Evolutionary conservation across 2,888 invertebrate genomes (phyloP).

Genomic region (Anaspis maculata): DNA sequence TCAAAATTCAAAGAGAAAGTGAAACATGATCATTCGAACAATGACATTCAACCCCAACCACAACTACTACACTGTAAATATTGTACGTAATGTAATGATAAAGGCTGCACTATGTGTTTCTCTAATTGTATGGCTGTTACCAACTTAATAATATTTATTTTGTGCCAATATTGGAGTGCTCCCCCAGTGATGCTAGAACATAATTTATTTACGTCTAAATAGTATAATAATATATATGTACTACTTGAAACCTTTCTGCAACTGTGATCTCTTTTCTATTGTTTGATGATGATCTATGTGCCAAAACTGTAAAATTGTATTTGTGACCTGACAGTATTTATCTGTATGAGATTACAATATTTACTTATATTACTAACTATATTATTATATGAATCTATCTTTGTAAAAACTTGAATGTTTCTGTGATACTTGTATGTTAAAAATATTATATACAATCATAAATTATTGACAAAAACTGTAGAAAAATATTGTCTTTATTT

Average conservation of each 20-base stretch:
- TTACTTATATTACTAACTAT: conserved; percentile 2
- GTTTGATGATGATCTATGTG: conserved; percentile 16
- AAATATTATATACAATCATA: conserved; percentile 16
- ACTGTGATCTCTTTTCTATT: conserved; percentile 18
- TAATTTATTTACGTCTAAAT: too few relatives aligned
- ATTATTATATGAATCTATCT: conserved; percentile 13
- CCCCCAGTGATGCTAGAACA: too few relatives aligned
- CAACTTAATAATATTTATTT: too few relatives aligned
- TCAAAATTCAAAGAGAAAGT: too few relatives aligned
- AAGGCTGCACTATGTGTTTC: background rate
- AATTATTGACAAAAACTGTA: conserved; percentile 11
- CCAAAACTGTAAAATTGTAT: conserved; percentile 17
- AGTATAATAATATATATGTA: background rate
- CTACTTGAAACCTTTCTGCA: conserved; percentile 11
- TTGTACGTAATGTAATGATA: too few relatives aligned
- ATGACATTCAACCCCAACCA: too few relatives aligned
- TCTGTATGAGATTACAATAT: conserved; percentile 9
- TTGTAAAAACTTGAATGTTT: conserved; percentile 19
- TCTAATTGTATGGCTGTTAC: conserved; percentile 9
- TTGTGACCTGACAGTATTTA: conserved; percentile 16
- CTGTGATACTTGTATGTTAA: conserved; percentile 20
- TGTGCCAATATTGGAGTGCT: conserved; percentile 17
- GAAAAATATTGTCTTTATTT: conserved; percentile 14
- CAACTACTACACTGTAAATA: background rate
- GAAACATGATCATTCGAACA: too few relatives aligned